Conservation (phyloP, 2,113 vertebrate genomes). For the Arothron firmamentum region DNA sequence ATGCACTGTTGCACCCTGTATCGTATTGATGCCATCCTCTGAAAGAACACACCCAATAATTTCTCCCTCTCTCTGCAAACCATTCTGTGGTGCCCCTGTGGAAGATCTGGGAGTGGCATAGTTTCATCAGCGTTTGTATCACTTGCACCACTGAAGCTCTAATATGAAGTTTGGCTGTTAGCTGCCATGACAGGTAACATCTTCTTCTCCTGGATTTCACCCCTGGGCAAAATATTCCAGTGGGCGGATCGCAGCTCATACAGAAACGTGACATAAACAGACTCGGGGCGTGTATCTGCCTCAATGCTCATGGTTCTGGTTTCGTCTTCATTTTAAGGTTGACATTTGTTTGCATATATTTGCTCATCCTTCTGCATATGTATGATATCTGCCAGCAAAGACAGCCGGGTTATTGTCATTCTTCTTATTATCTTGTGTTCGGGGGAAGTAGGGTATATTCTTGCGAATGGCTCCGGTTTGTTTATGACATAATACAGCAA, state of each 20-base stretch:
- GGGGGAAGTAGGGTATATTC: not conserved
- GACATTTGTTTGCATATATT: slow-evolving; percentile 5
- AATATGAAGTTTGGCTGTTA: slow-evolving; percentile 44
- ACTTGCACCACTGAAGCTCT: slow-evolving; percentile 41
- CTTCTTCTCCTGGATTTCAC: slow-evolving; percentile 33
- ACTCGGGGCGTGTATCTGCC: slow-evolving; percentile 2
- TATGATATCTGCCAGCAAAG: slow-evolving; percentile 12
- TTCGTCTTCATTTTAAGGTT: slow-evolving; percentile 22
- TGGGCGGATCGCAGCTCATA: slow-evolving; percentile 49
- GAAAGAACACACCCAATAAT: slow-evolving; percentile 46
- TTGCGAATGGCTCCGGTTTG: not conserved
- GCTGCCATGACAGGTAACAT: slow-evolving; percentile 45
- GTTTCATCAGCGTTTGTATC: slow-evolving; percentile 37
- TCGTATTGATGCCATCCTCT: slow-evolving; percentile 7
- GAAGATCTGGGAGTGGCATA: slow-evolving; percentile 35
- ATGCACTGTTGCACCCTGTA: slow-evolving; percentile 58
- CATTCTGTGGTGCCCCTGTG: slow-evolving; percentile 33
- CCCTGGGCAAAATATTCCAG: slow-evolving; percentile 41
- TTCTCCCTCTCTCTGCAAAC: slow-evolving; percentile 31
- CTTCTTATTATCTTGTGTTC: not conserved
- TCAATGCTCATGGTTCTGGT: slow-evolving; percentile 25
- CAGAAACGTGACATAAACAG: slow-evolving; percentile 47
- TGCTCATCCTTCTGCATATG: slow-evolving; percentile 7
- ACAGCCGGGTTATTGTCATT: not conserved
- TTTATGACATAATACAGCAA: not conserved